Evolutionary conservation across 1,140 invertebrate genomes (phyloP).

Genomic region (Drosophila simulans): DNA sequence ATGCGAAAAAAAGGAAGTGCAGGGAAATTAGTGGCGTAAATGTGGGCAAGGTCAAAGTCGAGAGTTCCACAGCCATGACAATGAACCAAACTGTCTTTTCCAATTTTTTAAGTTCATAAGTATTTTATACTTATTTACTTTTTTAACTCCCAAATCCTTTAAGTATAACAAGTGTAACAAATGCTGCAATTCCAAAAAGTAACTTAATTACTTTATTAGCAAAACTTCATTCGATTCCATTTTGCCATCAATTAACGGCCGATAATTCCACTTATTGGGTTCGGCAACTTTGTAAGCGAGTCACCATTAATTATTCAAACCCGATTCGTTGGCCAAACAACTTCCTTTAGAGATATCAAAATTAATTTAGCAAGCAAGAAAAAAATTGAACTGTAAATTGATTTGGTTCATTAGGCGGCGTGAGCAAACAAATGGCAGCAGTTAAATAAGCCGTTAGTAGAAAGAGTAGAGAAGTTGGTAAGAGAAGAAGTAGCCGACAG

Average conservation of each 20-base stretch:
- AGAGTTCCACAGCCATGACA: slow-evolving; percentile 33
- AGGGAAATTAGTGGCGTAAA: slow-evolving; percentile 36
- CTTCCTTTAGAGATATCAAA: slow-evolving; percentile 51
- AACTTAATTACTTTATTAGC: slow-evolving; percentile 32
- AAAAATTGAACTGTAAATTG: slow-evolving; percentile 68
- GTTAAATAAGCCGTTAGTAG: slow-evolving; percentile 68
- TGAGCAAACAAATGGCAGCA: slow-evolving; percentile 55
- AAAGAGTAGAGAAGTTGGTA: slow-evolving; percentile 52
- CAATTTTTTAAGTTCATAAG: not conserved
- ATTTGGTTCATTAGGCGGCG: slow-evolving; percentile 63
- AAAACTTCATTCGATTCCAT: slow-evolving; percentile 31
- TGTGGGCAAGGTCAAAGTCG: slow-evolving; percentile 28
- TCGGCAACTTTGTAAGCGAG: slow-evolving; percentile 52
- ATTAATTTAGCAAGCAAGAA: slow-evolving; percentile 68
- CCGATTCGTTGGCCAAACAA: slow-evolving; percentile 29
- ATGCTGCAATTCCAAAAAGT: too few relatives aligned
- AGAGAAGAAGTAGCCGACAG: slow-evolving; percentile 20
- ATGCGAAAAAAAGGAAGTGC: slow-evolving; percentile 18
- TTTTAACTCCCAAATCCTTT: too few relatives aligned
- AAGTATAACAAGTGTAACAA: too few relatives aligned
- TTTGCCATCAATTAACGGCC: slow-evolving; percentile 49
- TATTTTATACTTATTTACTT: too few relatives aligned
- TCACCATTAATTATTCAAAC: slow-evolving; percentile 56
- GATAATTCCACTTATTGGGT: slow-evolving; percentile 33
- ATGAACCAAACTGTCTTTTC: slow-evolving; percentile 38